Conservation (phyloP, 2,888 invertebrate genomes). For the Margaritifera margaritifera region DNA sequence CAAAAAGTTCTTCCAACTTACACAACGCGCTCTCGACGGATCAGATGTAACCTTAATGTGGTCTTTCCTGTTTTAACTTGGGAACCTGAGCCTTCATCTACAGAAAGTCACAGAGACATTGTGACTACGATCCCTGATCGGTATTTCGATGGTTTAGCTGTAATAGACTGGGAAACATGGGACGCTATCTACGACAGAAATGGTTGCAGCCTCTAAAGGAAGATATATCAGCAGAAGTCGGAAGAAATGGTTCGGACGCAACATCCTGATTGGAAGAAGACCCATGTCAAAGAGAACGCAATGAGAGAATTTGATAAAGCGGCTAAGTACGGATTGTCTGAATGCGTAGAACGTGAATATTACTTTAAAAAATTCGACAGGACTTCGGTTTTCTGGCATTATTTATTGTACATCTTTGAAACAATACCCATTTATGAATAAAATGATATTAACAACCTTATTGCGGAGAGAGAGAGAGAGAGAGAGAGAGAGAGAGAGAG, state of each 20-base stretch:
- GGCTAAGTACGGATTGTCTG: conserved; percentile 61
- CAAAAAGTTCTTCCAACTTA: no score
- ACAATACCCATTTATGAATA: no score
- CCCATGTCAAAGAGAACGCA: conserved; percentile 75
- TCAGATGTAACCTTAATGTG: no score
- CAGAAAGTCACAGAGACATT: conserved; percentile 77
- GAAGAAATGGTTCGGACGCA: conserved; percentile 77
- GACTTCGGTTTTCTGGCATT: no score
- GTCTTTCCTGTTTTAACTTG: conserved; percentile 76
- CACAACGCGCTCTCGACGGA: no score
- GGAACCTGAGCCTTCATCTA: conserved; percentile 80
- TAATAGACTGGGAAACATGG: conserved; percentile 91
- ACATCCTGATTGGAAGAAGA: conserved; percentile 80
- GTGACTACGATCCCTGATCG: conserved; percentile 57
- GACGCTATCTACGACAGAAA: conserved; percentile 81
- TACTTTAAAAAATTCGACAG: no score
- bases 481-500: no score
- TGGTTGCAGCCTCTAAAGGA: conserved; percentile 77
- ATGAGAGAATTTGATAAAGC: conserved; percentile 57
- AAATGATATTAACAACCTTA: no score
- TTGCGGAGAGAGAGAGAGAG: no score
- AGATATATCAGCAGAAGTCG: conserved; percentile 81
- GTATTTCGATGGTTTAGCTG: conserved; percentile 78
- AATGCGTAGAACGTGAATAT: no score
- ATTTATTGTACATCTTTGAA: no score